Conservation (phyloP, 2,888 invertebrate species). For the Lymantria monacha region DNA sequence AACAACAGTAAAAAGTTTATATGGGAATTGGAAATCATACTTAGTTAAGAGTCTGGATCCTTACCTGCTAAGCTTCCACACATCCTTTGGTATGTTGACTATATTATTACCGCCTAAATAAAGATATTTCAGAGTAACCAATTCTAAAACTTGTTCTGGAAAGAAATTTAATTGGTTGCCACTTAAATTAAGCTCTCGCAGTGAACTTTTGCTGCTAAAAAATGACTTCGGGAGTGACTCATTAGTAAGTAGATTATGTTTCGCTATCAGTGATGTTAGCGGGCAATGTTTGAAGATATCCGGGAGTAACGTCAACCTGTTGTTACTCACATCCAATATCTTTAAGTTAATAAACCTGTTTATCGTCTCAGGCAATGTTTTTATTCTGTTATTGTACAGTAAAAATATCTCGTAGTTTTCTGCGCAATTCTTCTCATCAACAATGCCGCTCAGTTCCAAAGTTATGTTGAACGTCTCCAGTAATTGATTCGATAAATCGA, state of each 20-base stretch:
- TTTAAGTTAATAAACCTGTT: conserved; percentile 87
- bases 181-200: conserved; percentile 96
- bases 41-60: conserved; percentile 1
- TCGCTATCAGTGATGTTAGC: conserved; percentile 90
- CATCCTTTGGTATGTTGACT: conserved; percentile 89
- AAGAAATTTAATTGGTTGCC: conserved; percentile 93
- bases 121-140: conserved; percentile 89
- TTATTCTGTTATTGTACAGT: conserved; percentile 93
- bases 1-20: not conserved
- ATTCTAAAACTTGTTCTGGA: conserved; percentile 93
- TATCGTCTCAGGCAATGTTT: conserved; percentile 84
- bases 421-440: conserved; percentile 82
- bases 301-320: conserved; percentile 89
- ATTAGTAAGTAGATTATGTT: conserved; percentile 93
- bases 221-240: conserved; percentile 95
- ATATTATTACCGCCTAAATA: conserved; percentile 96
- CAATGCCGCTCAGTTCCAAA: conserved; percentile 82
- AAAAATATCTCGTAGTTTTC: conserved; percentile 87
- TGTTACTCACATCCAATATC: conserved; percentile 93
- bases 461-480: conserved; percentile 83
- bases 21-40: not conserved
- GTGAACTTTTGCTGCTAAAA: conserved; percentile 79
- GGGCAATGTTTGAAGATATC: conserved; percentile 89
- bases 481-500: conserved; percentile 82
- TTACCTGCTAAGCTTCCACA: conserved; percentile 81